Evolutionary conservation across 1,140 invertebrate species (phyloP).

Genomic region (Drosophila ironensis): DNA sequence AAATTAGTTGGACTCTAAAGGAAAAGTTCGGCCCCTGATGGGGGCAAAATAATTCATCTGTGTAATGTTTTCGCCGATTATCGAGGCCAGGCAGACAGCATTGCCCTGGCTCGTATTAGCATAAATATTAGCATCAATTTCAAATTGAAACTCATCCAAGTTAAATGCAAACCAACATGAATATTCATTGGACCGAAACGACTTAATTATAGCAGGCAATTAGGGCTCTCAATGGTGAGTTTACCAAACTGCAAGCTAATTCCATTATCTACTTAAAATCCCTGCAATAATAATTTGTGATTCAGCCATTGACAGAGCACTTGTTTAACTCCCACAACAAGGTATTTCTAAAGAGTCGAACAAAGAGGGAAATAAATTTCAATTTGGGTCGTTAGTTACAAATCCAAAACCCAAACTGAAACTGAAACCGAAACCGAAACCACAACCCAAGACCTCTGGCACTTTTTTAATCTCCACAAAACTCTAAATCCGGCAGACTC

Average conservation of each 20-base stretch:
- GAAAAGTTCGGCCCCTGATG: conserved; percentile 1
- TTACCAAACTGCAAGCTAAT: neutral
- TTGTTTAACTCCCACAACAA: conserved; percentile 9
- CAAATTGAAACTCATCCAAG: neutral
- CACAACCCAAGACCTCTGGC: conserved; percentile 3
- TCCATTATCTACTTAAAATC: neutral
- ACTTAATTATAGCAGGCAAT: neutral
- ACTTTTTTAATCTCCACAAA: conserved; percentile 18
- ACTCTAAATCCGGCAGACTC: conserved; percentile 14
- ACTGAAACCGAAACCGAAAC: neutral
- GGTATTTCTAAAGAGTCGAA: conserved; percentile 4
- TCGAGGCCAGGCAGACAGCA: neutral
- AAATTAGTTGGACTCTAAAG: conserved; percentile 51
- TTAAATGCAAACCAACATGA: neutral
- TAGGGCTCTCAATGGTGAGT: neutral
- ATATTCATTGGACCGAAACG: too few relatives aligned
- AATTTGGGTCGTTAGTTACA: conserved; percentile 13
- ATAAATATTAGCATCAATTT: neutral
- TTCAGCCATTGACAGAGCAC: neutral
- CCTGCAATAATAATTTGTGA: neutral
- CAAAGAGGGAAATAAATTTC: conserved; percentile 11
- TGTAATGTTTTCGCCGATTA: neutral
- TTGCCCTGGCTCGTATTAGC: too few relatives aligned
- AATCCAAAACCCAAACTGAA: too few relatives aligned
- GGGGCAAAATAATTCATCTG: neutral